Percentiles rank a stretch among this genome's conserved stretches.
phyloP scores from a whole-genome alignment of 1,140 invertebrate species.

The Parasteatoda tepidariorum region DNA sequence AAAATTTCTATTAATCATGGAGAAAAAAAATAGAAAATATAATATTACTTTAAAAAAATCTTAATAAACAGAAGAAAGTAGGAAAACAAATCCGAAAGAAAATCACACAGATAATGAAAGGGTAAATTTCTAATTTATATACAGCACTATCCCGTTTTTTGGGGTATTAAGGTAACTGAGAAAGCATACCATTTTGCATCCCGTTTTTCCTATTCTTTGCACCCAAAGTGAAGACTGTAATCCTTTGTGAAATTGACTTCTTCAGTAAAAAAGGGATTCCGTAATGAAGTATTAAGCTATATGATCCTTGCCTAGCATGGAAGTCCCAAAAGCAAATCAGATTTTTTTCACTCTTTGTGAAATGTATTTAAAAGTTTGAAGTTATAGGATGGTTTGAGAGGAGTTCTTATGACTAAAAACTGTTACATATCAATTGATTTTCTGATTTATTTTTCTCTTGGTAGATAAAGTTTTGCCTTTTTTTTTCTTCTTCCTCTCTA shows the following conservation, averaged over 20 bases:
- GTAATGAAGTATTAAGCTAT: slow-evolving; percentile 60
- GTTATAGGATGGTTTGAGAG: not conserved
- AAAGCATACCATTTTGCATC: slow-evolving; percentile 52
- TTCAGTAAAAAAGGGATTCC: slow-evolving; percentile 22
- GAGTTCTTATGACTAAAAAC: too few species aligned
- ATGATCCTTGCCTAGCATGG: slow-evolving; percentile 30
- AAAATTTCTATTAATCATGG: slow-evolving; percentile 22
- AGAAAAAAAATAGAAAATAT: slow-evolving; percentile 36
- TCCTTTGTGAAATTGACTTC: slow-evolving; percentile 61
- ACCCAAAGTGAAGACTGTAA: slow-evolving; percentile 50
- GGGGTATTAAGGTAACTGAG: slow-evolving; percentile 48
- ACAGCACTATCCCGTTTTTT: slow-evolving; percentile 40
- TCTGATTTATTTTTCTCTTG: not conserved
- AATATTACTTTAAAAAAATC: slow-evolving; percentile 30
- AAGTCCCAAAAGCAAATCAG: slow-evolving; percentile 5
- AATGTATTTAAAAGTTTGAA: not conserved
- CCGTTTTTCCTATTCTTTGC: slow-evolving; percentile 58
- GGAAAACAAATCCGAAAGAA: slow-evolving; percentile 49
- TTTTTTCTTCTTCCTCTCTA: too few species aligned
- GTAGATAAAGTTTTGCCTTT: too few species aligned
- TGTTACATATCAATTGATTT: not conserved
- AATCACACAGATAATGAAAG: slow-evolving; percentile 55
- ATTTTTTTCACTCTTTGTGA: not conserved
- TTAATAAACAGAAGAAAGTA: slow-evolving; percentile 26
- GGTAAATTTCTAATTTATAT: slow-evolving; percentile 60